Percentiles rank a stretch among this genome's conserved stretches.
phyloP scores from a whole-genome alignment of 2,888 invertebrate species.

The Scrobipalpa costella region DNA sequence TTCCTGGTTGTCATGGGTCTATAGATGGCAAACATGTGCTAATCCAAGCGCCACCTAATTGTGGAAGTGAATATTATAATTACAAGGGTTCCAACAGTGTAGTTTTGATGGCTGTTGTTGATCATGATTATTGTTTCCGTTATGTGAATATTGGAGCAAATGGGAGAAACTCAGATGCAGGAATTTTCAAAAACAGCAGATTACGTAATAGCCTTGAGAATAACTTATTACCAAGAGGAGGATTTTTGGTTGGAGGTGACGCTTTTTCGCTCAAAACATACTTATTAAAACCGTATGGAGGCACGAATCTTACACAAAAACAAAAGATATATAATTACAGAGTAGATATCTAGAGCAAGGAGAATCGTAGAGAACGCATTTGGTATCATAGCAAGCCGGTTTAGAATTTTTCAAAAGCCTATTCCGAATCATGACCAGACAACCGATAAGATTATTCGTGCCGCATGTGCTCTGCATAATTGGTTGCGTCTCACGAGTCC shows the following conservation, averaged over 20 bases:
- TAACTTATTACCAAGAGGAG: too few species aligned
- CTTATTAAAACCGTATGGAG: constrained; percentile 26
- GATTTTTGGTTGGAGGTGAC: too few species aligned
- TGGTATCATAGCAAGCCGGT: too few species aligned
- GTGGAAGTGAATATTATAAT: constrained; percentile 33
- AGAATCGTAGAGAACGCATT: too few species aligned
- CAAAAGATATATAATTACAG: too few species aligned
- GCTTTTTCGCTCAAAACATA: too few species aligned
- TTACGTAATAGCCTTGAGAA: too few species aligned
- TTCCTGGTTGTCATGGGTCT: constrained; percentile 29
- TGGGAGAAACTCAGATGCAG: constrained; percentile 35
- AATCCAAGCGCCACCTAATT: constrained; percentile 31
- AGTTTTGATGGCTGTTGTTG: constrained; percentile 32
- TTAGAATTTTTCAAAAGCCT: constrained; percentile 25
- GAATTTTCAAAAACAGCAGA: neutral
- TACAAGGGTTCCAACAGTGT: too few species aligned
- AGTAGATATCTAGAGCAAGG: too few species aligned
- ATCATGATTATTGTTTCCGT: constrained; percentile 33
- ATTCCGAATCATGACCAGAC: constrained; percentile 24
- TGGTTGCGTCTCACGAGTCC: too few species aligned
- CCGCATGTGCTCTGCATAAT: too few species aligned
- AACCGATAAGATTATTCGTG: too few species aligned
- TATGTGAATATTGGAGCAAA: constrained; percentile 31
- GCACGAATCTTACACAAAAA: constrained; percentile 12
- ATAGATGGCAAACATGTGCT: constrained; percentile 33